Evolutionary conservation across 2,113 vertebrate genomes (phyloP).

Genomic region (Otis tarda): DNA sequence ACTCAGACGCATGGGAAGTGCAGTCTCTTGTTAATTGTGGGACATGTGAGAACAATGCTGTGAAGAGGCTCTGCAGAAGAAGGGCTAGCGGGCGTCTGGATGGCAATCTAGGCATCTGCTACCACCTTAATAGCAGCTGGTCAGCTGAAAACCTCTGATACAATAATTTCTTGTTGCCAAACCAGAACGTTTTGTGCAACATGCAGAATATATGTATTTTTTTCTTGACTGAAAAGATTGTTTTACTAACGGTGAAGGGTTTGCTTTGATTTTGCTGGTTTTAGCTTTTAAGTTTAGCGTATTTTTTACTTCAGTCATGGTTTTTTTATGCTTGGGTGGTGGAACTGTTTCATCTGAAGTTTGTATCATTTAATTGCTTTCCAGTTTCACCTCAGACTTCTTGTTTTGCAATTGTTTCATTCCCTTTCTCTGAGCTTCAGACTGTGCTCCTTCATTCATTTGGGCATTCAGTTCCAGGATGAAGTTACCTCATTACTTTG

Average conservation of each 20-base stretch:
- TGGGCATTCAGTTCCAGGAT: not conserved
- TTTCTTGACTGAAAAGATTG: not conserved
- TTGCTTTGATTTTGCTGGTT: not conserved
- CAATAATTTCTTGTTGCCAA: not conserved
- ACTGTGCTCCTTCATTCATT: not conserved
- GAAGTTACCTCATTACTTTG: not conserved
- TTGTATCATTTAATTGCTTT: not conserved
- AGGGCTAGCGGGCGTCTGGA: not conserved
- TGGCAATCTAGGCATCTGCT: not conserved
- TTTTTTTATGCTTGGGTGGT: not conserved
- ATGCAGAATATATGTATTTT: not conserved
- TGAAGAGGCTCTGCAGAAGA: not conserved
- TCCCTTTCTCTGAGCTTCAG: not conserved
- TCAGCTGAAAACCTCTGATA: not conserved
- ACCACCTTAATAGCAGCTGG: not conserved
- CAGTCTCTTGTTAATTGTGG: not conserved
- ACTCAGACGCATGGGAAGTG: rapidly evolving
- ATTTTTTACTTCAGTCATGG: not conserved
- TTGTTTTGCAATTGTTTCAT: not conserved
- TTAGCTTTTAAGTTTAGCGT: not conserved
- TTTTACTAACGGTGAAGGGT: not conserved
- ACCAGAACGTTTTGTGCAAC: not conserved
- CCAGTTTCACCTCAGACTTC: not conserved
- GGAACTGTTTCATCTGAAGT: not conserved
- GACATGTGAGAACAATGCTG: not conserved